Evolutionary conservation across 1,140 invertebrate species (phyloP).

Genomic region (Drosophila sucinea): DNA sequence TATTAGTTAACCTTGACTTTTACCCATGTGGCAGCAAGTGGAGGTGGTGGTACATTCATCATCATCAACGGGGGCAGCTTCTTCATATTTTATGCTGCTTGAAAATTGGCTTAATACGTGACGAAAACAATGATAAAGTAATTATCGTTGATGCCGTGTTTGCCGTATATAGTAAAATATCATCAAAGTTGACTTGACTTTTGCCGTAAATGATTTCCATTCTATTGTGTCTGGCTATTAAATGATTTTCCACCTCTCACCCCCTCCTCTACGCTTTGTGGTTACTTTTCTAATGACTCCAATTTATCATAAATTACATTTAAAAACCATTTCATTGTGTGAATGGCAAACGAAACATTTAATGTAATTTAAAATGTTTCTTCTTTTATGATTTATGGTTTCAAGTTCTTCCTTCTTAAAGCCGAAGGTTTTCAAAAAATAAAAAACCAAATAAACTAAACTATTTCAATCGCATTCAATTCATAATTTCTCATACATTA

Average conservation of each 20-base stretch:
- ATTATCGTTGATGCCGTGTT: constrained; percentile 15
- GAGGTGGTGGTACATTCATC: constrained; percentile 14
- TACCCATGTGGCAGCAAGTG: constrained; percentile 13
- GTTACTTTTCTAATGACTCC: constrained; percentile 16
- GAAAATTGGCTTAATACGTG: constrained; percentile 28
- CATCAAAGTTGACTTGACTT: constrained; percentile 13
- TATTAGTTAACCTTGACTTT: constrained; percentile 33
- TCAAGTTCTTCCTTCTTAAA: neutral
- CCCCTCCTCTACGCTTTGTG: neutral
- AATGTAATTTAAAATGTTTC: constrained; percentile 13
- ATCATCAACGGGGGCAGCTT: constrained; percentile 11
- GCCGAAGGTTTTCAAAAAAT: neutral
- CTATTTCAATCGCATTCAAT: too few relatives aligned
- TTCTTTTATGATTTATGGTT: constrained; percentile 2
- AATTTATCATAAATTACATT: constrained; percentile 25
- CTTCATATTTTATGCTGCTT: constrained; percentile 16
- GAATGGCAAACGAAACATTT: constrained; percentile 8
- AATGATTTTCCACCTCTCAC: neutral
- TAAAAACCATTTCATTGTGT: constrained; percentile 8
- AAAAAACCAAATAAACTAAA: too few relatives aligned
- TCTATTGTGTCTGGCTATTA: constrained; percentile 2
- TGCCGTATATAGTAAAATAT: constrained; percentile 2
- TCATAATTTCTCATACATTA: too few relatives aligned
- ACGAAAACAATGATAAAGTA: constrained; percentile 27
- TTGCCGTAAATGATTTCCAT: constrained; percentile 9